Percentiles rank a stretch among this genome's conserved stretches.
Evolutionary conservation across 1,140 invertebrate genomes (phyloP).

Genomic region (Odontomachus brunneus): DNA sequence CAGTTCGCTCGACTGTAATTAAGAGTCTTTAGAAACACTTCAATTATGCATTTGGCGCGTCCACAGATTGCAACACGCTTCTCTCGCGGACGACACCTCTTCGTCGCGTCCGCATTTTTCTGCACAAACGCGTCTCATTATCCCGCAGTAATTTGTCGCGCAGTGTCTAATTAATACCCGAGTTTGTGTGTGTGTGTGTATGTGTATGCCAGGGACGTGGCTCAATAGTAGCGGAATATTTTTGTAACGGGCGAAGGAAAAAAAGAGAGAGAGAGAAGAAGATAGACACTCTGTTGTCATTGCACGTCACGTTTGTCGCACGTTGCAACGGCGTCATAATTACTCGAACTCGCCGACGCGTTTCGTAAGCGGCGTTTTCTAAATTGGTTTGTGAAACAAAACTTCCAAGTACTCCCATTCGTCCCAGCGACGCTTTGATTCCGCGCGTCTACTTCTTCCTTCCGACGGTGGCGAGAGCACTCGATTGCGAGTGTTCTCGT

Average conservation of each 20-base stretch:
- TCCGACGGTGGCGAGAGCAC: conserved; percentile 31
- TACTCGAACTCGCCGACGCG: background rate
- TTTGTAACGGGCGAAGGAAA: background rate
- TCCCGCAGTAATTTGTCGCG: background rate
- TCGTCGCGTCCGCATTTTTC: background rate
- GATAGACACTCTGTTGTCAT: background rate
- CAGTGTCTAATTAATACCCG: background rate
- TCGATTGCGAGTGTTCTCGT: conserved; percentile 63
- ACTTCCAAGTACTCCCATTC: conserved; percentile 29
- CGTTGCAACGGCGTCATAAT: background rate
- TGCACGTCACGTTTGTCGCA: background rate
- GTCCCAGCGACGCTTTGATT: conserved; percentile 40
- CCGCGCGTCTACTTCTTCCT: conserved; percentile 7
- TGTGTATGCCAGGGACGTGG: background rate
- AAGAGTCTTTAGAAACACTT: background rate
- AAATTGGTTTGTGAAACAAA: conserved; percentile 39
- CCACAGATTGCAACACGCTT: background rate
- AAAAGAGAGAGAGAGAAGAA: no score
- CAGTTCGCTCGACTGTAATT: background rate
- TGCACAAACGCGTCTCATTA: background rate
- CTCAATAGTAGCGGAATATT: background rate
- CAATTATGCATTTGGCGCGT: background rate
- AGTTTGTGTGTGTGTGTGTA: no score
- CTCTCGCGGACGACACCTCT: background rate
- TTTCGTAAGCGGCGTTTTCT: background rate